A percentile compares a stretch with the other conserved stretches of the same genome.
These are phyloP conservation scores for Hymenochirus boettgeri DNA, from an alignment of 2,113 vertebrate genomes.

Conservation along the genomic window DNA sequence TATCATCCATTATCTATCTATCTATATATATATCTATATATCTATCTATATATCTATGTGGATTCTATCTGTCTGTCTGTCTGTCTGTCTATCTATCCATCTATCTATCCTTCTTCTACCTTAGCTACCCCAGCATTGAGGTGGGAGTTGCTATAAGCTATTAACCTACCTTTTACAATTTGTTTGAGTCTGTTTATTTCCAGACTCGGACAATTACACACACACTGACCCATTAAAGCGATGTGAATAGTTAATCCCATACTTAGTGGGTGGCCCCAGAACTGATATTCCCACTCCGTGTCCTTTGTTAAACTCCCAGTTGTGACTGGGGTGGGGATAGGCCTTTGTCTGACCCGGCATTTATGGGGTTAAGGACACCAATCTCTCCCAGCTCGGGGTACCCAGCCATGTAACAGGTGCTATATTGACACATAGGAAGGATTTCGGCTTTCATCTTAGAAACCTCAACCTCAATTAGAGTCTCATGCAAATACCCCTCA, in stretches of 20 bases:
- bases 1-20: no score
- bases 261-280: slow-evolving; percentile 9
- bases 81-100: no score
- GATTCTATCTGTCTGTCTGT: no score
- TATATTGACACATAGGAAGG: slow-evolving; percentile 2
- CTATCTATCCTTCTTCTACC: no score
- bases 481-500: slow-evolving; percentile 3
- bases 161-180: no score
- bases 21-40: no score
- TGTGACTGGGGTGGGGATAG: no score
- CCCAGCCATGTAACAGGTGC: slow-evolving; percentile 5
- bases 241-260: background rate
- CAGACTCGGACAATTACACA: no score
- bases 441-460: slow-evolving; percentile 8
- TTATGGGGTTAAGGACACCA: slow-evolving; percentile 18
- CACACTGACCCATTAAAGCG: background rate
- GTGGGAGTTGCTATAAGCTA: no score
- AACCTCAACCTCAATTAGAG: background rate
- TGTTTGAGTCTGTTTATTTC: no score
- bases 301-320: slow-evolving; percentile 1
- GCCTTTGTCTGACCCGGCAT: background rate
- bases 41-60: no score
- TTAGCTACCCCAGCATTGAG: no score
- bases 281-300: background rate
- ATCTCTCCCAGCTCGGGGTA: background rate